A percentile compares a stretch with the other conserved stretches of the same genome.
Conservation (phyloP, 2,797 vertebrate species). For the Helicolenus hilgendorfi region DNA sequence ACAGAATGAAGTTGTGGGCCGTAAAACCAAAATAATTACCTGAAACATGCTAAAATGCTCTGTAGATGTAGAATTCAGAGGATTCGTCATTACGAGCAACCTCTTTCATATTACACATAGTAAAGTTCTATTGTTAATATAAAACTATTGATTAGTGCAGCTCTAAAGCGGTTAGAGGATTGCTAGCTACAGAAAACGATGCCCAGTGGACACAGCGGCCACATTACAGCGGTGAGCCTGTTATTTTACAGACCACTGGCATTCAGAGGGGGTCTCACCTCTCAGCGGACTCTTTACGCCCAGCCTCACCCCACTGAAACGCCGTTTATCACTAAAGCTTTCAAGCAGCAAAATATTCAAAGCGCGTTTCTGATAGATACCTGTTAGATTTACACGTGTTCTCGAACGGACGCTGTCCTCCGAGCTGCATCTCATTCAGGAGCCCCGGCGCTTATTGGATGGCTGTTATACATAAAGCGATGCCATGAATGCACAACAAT, state of each 20-base stretch:
- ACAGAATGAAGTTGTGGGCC: not conserved
- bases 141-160: constrained; percentile 1
- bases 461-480: constrained; percentile 70
- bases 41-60: not conserved
- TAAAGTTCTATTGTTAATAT: not conserved
- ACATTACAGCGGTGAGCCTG: not conserved
- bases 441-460: constrained; percentile 62
- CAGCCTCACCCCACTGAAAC: constrained; percentile 13
- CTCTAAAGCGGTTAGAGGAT: not conserved
- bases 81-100: not conserved
- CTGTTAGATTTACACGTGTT: constrained; percentile 80
- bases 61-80: not conserved
- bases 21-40: not conserved
- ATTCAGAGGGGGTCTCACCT: constrained; percentile 27
- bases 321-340: constrained; percentile 51
- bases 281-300: constrained; percentile 37
- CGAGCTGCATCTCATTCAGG: constrained; percentile 58
- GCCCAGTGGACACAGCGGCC: not conserved
- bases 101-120: not conserved
- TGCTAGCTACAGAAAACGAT: not conserved
- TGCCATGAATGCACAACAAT: constrained; percentile 73
- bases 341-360: constrained; percentile 63
- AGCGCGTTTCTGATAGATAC: constrained; percentile 58
- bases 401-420: constrained; percentile 56
- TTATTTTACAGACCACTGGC: constrained; percentile 34